Evolutionary conservation across 1,140 invertebrate genomes (phyloP).

Genomic region (Hermatobates lingyangjiaoensis): DNA sequence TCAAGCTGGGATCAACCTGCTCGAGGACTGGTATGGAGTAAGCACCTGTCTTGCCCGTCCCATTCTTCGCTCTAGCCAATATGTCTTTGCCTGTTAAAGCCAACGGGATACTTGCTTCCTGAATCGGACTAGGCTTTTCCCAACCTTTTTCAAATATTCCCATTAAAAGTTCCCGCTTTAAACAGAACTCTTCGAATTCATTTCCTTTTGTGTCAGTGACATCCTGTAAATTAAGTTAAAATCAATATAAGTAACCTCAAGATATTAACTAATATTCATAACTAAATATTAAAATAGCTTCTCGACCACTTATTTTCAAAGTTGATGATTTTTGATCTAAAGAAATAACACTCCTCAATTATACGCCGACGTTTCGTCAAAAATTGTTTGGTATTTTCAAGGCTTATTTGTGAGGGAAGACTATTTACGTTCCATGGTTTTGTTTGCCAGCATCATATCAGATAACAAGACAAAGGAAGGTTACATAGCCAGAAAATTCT

Average conservation of each 20-base stretch:
- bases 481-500: too few relatives aligned
- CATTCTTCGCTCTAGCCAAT: slow-evolving; percentile 96
- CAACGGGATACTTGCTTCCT: slow-evolving; percentile 96
- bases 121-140: slow-evolving; percentile 99
- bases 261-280: slow-evolving; percentile 1
- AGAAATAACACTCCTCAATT: too few relatives aligned
- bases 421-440: too few relatives aligned
- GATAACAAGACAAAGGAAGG: too few relatives aligned
- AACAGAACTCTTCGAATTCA: slow-evolving; percentile 98
- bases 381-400: too few relatives aligned
- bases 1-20: slow-evolving; percentile 73
- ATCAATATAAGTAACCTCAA: not conserved
- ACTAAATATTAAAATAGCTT: slow-evolving; percentile 1
- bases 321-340: not conserved
- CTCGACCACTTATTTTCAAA: not conserved
- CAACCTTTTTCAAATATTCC: slow-evolving; percentile 99
- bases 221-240: slow-evolving; percentile 67
- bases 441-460: too few relatives aligned
- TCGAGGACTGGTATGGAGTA: slow-evolving; percentile 97
- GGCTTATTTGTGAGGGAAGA: too few relatives aligned
- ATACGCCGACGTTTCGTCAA: too few relatives aligned
- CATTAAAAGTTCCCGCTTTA: slow-evolving; percentile 94
- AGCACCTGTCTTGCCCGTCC: slow-evolving; percentile 98
- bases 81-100: slow-evolving; percentile 95
- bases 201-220: slow-evolving; percentile 98